Evolutionary conservation across 2,113 vertebrate genomes (phyloP).

Genomic region (Callaeas wilsoni): DNA sequence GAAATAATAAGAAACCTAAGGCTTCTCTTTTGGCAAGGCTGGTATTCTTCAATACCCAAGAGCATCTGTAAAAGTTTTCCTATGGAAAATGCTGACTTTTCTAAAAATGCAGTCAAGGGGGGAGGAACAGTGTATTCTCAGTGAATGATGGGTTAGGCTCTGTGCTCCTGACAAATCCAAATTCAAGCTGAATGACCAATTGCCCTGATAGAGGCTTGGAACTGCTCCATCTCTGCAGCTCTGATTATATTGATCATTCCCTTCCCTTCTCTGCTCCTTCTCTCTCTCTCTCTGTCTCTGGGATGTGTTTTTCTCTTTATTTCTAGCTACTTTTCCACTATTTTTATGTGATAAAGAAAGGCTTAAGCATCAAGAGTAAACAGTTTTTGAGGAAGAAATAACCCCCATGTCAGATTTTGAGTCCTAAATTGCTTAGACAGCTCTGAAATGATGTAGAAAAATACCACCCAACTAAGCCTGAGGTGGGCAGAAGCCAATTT

Average conservation of each 20-base stretch:
- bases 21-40: not conserved
- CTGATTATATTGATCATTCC: not conserved
- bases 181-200: not conserved
- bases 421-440: not conserved
- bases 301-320: not conserved
- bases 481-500: not conserved
- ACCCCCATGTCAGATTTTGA: not conserved
- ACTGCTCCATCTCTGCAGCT: not conserved
- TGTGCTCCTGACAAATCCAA: not conserved
- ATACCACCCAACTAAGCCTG: not conserved
- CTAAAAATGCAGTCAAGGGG: not conserved
- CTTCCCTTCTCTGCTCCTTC: not conserved
- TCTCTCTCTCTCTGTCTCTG: not conserved
- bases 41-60: not conserved
- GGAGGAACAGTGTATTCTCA: not conserved
- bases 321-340: not conserved
- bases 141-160: not conserved
- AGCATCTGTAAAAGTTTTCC: conserved; percentile 1
- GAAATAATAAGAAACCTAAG: not conserved
- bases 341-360: not conserved
- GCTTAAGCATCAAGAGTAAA: not conserved
- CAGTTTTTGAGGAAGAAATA: not conserved
- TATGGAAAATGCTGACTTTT: conserved; percentile 40
- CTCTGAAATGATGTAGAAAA: not conserved
- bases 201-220: not conserved